Percentiles rank a stretch among this genome's conserved stretches.
Conservation (phyloP, 2,888 invertebrate genomes). For the Athripsodes cinereus region DNA sequence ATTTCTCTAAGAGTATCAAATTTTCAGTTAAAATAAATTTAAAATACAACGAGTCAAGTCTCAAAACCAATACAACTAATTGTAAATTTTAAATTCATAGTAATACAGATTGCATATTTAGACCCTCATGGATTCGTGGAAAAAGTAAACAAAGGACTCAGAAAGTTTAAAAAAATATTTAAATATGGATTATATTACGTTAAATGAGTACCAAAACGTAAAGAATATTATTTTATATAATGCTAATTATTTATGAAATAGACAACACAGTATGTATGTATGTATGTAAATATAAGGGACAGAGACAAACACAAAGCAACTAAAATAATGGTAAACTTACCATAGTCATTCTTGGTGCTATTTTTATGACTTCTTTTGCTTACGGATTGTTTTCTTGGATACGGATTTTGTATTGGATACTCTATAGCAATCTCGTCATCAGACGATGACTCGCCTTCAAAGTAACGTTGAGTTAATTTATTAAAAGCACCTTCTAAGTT, state of each 20-base stretch:
- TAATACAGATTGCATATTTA: no score
- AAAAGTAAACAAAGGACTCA: no score
- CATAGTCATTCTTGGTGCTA: not conserved
- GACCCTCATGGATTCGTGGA: no score
- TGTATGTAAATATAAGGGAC: not conserved
- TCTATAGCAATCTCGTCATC: conserved; percentile 72
- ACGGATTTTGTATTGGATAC: conserved; percentile 51
- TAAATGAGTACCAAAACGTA: no score
- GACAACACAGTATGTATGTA: no score
- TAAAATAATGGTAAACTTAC: not conserved
- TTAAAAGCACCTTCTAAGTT: conserved; percentile 77
- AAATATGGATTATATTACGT: no score
- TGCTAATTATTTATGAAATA: not conserved
- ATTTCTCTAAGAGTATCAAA: no score
- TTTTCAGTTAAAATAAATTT: no score
- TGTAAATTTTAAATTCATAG: no score
- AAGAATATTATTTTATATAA: not conserved
- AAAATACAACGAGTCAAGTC: no score
- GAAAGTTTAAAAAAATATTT: no score
- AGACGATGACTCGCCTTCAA: conserved; percentile 73
- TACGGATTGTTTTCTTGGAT: conserved; percentile 29
- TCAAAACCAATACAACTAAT: no score
- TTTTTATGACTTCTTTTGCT: conserved; percentile 18
- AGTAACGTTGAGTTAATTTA: conserved; percentile 73
- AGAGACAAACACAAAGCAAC: not conserved